phyloP scores from a whole-genome alignment of 2,797 vertebrate genomes.

The Sylvilagus floridanus region DNA sequence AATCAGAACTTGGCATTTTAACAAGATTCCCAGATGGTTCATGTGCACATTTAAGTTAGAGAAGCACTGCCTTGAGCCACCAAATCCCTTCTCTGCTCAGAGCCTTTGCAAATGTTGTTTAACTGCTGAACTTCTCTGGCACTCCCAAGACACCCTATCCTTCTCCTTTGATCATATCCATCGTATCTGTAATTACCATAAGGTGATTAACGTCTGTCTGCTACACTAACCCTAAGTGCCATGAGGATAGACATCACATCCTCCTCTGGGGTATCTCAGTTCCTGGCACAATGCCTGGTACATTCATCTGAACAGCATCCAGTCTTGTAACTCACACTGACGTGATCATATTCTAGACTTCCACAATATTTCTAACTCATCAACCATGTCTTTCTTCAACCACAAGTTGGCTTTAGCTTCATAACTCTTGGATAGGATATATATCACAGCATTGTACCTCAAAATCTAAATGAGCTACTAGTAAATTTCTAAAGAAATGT shows the following conservation, averaged over 20 bases:
- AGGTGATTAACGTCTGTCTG: conserved; percentile 42
- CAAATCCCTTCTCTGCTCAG: conserved; percentile 52
- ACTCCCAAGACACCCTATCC: conserved; percentile 20
- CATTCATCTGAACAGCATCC: conserved; percentile 8
- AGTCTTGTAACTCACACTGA: conserved; percentile 33
- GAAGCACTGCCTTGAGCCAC: conserved; percentile 36
- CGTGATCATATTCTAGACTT: conserved; percentile 60
- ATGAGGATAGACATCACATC: conserved; percentile 19
- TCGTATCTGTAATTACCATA: conserved; percentile 54
- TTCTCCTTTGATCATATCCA: conserved; percentile 22
- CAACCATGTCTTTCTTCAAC: conserved; percentile 38
- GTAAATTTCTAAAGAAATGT: conserved; percentile 54
- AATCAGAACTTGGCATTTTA: conserved; percentile 70
- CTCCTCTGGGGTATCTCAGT: not conserved
- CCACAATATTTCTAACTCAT: conserved; percentile 19
- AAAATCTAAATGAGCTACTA: conserved; percentile 30
- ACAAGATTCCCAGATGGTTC: conserved; percentile 60
- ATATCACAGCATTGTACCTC: no score
- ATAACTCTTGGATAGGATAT: not conserved
- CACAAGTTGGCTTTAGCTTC: conserved; percentile 27
- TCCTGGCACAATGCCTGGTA: conserved; percentile 33
- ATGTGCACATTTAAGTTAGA: conserved; percentile 62
- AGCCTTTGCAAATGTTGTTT: conserved; percentile 42
- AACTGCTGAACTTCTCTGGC: conserved; percentile 24
- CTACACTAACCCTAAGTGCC: not conserved